A percentile compares a stretch with the other conserved stretches of the same genome.
These are phyloP conservation scores for Cavia porcellus DNA, from an alignment of 2,113 vertebrate genomes.

Conservation along the genomic window DNA sequence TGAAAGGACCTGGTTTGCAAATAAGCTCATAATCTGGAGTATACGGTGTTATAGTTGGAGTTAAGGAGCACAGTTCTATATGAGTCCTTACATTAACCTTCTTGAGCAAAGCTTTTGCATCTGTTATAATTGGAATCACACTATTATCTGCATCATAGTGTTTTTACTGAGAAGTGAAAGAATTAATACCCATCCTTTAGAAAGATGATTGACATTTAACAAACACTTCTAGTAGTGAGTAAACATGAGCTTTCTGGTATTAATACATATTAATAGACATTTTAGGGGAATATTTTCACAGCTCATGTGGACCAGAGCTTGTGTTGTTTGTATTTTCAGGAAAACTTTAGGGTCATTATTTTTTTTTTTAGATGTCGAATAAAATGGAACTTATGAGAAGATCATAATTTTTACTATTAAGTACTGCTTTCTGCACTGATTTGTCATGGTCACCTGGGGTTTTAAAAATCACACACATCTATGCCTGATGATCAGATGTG, in stretches of 20 bases:
- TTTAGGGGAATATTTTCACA: background rate
- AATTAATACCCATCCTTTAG: background rate
- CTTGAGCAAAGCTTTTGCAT: background rate
- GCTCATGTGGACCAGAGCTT: background rate
- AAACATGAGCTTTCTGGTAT: background rate
- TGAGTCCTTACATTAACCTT: background rate
- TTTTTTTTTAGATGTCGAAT: background rate
- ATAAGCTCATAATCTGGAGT: background rate
- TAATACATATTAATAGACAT: slow-evolving; percentile 10
- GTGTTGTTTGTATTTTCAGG: background rate
- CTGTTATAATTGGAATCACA: background rate
- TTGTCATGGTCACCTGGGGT: background rate
- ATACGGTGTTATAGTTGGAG: background rate
- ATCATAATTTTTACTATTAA: background rate
- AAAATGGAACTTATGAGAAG: background rate
- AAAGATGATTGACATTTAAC: background rate
- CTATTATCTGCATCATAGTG: background rate
- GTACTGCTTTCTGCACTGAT: background rate
- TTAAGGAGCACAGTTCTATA: background rate
- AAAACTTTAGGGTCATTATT: background rate
- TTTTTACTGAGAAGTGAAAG: background rate
- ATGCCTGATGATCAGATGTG: background rate
- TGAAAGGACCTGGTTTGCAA: background rate
- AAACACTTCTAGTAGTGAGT: background rate
- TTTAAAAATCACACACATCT: background rate